phyloP scores from a whole-genome alignment of 2,113 vertebrate species.

The Pterocles burchelli region DNA sequence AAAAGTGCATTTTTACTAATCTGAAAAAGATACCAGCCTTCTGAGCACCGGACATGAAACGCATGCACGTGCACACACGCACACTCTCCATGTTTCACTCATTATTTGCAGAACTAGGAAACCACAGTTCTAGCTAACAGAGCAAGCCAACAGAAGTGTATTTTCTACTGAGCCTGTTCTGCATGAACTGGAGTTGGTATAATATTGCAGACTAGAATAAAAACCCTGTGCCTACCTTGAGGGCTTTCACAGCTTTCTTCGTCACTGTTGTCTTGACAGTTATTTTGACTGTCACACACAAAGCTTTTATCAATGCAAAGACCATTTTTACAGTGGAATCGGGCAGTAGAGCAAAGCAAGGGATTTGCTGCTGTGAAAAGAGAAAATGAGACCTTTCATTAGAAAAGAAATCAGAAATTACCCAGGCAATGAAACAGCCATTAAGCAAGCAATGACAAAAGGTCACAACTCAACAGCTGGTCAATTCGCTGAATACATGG shows the following conservation, averaged over 20 bases:
- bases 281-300: conserved; percentile 93
- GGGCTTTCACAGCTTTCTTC: conserved; percentile 91
- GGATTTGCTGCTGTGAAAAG: conserved; percentile 87
- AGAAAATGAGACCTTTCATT: conserved; percentile 18
- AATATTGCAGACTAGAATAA: not conserved
- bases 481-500: not conserved
- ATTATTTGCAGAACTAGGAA: not conserved
- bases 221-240: conserved; percentile 79
- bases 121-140: not conserved
- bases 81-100: not conserved
- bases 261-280: conserved; percentile 96
- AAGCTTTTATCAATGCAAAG: conserved; percentile 97
- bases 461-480: conserved; percentile 11
- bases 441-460: not conserved
- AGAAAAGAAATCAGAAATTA: not conserved
- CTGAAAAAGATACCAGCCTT: not conserved
- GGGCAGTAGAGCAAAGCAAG: conserved; percentile 89
- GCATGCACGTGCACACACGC: rapidly evolving
- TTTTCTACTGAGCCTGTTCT: not conserved
- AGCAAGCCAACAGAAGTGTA: not conserved
- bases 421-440: not conserved
- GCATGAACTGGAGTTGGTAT: not conserved
- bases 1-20: not conserved
- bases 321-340: conserved; percentile 95
- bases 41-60: not conserved